Percentiles rank a stretch among this genome's conserved stretches.
Evolutionary conservation across 2,888 invertebrate species (phyloP).

Genomic region (Cerceris ruficornis): DNA sequence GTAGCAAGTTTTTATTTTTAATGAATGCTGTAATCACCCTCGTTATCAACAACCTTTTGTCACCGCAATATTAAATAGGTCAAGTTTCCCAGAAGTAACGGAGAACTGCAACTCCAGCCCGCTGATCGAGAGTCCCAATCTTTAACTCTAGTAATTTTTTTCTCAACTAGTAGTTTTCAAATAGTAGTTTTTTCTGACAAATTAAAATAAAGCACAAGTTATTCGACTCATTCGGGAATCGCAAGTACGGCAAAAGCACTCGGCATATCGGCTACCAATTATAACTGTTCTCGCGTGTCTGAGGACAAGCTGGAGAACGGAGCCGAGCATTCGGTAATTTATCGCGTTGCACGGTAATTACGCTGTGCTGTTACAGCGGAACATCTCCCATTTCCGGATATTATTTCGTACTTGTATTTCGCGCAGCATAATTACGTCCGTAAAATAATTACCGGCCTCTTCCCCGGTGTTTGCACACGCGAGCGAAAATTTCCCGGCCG

Average conservation of each 20-base stretch:
- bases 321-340: constrained; percentile 28
- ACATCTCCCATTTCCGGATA: constrained; percentile 23
- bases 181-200: too few relatives aligned
- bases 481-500: not conserved
- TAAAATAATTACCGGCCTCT: constrained; percentile 22
- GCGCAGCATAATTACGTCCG: not conserved
- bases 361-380: constrained; percentile 17
- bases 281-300: constrained; percentile 22
- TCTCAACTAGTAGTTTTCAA: too few relatives aligned
- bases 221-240: not conserved
- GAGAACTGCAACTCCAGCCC: too few relatives aligned
- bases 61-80: too few relatives aligned
- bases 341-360: constrained; percentile 23
- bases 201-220: too few relatives aligned
- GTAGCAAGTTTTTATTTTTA: too few relatives aligned
- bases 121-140: too few relatives aligned
- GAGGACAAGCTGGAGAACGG: constrained; percentile 10
- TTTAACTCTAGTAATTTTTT: too few relatives aligned
- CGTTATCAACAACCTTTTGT: too few relatives aligned
- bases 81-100: too few relatives aligned
- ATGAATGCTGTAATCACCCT: too few relatives aligned
- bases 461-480: not conserved
- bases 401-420: constrained; percentile 10
- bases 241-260: not conserved
- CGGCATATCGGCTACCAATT: constrained; percentile 28